Evolutionary conservation across 1,140 invertebrate species (phyloP).

Genomic region (Argopecten irradians): DNA sequence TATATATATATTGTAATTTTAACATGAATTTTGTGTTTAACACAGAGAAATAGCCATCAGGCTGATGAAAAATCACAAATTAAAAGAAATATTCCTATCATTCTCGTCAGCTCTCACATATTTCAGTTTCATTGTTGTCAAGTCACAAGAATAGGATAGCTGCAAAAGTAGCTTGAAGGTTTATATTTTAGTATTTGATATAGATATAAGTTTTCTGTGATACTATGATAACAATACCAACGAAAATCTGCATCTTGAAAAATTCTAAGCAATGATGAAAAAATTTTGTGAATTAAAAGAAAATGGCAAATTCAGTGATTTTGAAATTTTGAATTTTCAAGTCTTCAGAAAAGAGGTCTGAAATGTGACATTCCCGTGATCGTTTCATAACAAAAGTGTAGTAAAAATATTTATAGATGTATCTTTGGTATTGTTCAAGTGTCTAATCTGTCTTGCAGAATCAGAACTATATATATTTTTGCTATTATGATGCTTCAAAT

Average conservation of each 20-base stretch:
- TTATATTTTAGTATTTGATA: background rate
- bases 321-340: too few relatives aligned
- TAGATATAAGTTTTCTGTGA: background rate
- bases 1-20: background rate
- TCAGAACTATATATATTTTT: background rate
- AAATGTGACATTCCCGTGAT: background rate
- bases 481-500: background rate
- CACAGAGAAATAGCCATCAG: background rate
- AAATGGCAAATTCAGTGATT: too few relatives aligned
- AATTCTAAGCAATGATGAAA: background rate
- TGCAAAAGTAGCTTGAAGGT: background rate
- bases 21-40: constrained; percentile 3
- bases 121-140: background rate
- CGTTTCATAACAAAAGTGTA: background rate
- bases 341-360: background rate
- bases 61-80: background rate
- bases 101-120: background rate
- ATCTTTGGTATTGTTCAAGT: background rate
- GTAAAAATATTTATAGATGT: background rate
- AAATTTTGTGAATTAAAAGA: too few relatives aligned
- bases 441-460: background rate
- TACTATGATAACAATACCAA: background rate
- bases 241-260: background rate
- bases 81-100: background rate
- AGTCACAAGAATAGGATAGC: background rate